Percentiles rank a stretch among this genome's conserved stretches.
phyloP scores from a whole-genome alignment of 2,113 vertebrate species.

The Copsychus sechellarum region DNA sequence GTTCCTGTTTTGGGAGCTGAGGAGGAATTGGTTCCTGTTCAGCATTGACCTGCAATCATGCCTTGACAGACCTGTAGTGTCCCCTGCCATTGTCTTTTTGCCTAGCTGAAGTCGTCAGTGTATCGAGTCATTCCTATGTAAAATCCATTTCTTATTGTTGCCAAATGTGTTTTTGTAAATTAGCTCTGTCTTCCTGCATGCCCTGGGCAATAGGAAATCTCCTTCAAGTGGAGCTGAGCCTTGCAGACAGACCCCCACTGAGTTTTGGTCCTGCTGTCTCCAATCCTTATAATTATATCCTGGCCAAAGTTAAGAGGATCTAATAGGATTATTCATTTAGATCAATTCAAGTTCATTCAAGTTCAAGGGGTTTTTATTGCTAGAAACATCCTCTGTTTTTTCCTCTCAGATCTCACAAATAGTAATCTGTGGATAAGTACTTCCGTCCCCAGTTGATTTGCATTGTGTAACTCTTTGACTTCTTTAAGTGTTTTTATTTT shows the following conservation, averaged over 20 bases:
- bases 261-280: not conserved
- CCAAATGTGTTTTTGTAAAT: not conserved
- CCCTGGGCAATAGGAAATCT: not conserved
- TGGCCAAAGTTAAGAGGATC: not conserved
- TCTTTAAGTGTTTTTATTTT: not conserved
- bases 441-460: not conserved
- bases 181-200: not conserved
- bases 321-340: constrained; percentile 15
- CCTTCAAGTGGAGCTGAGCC: not conserved
- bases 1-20: not conserved
- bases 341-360: not conserved
- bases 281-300: not conserved
- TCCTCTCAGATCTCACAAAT: not conserved
- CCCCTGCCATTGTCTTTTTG: not conserved
- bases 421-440: not conserved
- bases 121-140: not conserved
- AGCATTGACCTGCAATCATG: not conserved
- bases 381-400: not conserved
- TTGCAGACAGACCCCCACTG: not conserved
- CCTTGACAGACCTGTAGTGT: not conserved
- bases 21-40: not conserved
- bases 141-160: not conserved
- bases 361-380: not conserved
- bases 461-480: not conserved
- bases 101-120: not conserved